These are phyloP conservation scores for Metellina segmentata DNA, from an alignment of 2,888 invertebrate species.

Conservation along the genomic window DNA sequence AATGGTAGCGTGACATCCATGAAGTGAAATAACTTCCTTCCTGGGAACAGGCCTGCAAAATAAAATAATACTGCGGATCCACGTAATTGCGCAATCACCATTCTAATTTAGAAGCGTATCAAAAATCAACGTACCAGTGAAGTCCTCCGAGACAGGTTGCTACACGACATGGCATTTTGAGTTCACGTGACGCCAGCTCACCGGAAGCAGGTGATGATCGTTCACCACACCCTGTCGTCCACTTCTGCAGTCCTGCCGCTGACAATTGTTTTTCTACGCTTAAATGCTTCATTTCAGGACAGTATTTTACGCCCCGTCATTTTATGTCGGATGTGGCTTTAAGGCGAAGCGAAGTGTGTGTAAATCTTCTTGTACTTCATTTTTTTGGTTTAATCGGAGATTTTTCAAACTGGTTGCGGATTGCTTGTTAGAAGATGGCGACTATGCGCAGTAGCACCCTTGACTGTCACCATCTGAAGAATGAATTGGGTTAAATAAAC, in stretches of 20 bases:
- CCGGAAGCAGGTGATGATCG: conserved; percentile 56
- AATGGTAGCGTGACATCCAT: conserved; percentile 57
- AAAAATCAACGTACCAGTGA: conserved; percentile 37
- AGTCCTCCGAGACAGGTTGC: not conserved
- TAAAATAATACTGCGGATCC: conserved; percentile 1
- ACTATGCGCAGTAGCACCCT: too few species aligned
- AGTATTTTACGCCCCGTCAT: not conserved
- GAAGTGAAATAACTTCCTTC: conserved; percentile 49
- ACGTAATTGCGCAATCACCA: conserved; percentile 43
- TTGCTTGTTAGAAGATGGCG: not conserved
- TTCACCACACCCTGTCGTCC: conserved; percentile 61
- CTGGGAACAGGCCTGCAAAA: conserved; percentile 30
- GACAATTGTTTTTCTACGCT: conserved; percentile 36
- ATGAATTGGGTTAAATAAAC: too few species aligned
- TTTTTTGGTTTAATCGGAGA: not conserved
- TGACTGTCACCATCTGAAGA: too few species aligned
- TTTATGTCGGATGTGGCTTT: not conserved
- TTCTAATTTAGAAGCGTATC: conserved; percentile 40
- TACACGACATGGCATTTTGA: too few species aligned
- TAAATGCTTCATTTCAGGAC: not conserved
- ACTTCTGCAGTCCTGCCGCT: not conserved
- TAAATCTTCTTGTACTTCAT: not conserved
- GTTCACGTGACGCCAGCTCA: conserved; percentile 27
- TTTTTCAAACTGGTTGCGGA: not conserved
- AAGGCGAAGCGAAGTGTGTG: not conserved